Base-by-base conservation (phyloP, 30 jellyfish, hydroid and myxozoan species). In the Aurelia coerulea region DNA sequence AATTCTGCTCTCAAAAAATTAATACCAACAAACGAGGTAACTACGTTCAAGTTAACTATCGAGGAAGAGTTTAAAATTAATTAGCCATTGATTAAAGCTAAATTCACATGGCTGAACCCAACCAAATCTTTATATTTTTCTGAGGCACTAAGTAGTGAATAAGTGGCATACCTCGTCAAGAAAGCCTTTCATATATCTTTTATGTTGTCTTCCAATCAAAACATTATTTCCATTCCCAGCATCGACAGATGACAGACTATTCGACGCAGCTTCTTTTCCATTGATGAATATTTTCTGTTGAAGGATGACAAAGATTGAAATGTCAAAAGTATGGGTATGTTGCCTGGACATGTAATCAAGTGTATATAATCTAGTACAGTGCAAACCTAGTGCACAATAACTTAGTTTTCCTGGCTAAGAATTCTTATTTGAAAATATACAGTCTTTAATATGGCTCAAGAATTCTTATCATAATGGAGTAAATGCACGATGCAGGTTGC, bases 261-360 rank as follows among this genome's bases (percentile, higher is more conserved):
- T 69, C 16, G 85, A 49, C 3, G 91, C 91, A 56, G 85, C 85
- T 80, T 67, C 79, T 62, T 67, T 59, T 54, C 91, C 91, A 56
- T 82, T 70, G 73, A 82, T n/a, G 69, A 19, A 70, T 34, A 82
- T 51, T 10, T 33, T 37, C 91, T 82, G 73, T 18, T 9, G 76
- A 23, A 10, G 53, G 14, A 62, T 29, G 13, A 56, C 1, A 58
- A 35, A 37, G n/a, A 10, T 37, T 23, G 0, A n/a, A 19, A 65
- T 23, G 15, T 5, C 42, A 13, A n/a, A 31, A 3, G 41, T 50
- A 16, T 3, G 5, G 68, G 18, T 23, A 29, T 46, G 14, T 12
- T 33, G 12, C 42, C 50, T 10, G 42, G 58, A 52, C 13, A 3
- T 50, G 53, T 50, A 52, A 15, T 17, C 14, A 10, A 2, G 13